Base-by-base conservation (phyloP, 2,113 vertebrate species). In the Phyllostomus hastatus region DNA sequence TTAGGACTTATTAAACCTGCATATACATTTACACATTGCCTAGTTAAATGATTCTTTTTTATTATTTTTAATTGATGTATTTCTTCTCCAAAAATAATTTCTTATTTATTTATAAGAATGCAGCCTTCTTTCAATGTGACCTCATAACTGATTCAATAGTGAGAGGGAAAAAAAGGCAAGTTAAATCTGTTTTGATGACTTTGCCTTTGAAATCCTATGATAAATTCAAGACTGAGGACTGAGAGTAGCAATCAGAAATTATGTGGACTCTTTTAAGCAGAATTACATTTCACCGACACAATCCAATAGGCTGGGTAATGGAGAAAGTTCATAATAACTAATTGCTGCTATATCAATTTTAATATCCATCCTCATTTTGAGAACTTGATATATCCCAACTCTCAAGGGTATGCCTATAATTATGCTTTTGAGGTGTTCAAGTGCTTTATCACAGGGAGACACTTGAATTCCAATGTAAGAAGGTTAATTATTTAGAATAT, bases 401-500 rank as follows among this genome's bases (percentile, higher is more conserved):
- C 97, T 97, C 95, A 94, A 95, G 94, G 89, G 91, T 95, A 95
- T 96, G 90, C 54, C 66, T 92, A 35, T 97, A 97, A 97, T 97
- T 98, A 98, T 31, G 83, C 86, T 97, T 97, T 97, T 95, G 96
- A 97, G 97, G 93, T 96, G 41, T 75, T 97, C 95, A 96, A 97
- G 94, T 94, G 79, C 88, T 96, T 97, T 98, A 96, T 97, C 96
- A 97, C 82, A 93, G 91, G 96, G 66, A 95, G 97, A 97, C 93
- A 94, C 94, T 98, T 98, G 96, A 98, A 97, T 91, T 97, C 86
- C 86, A 86, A 50, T 78, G 93, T 97, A 95, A 96, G 90, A 95
- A 97, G 97, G 97, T 98, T 98, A 98, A 97, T 97, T 97, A 97
- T 97, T 96, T 98, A 91, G 93, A 97, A 95, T 93, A 97, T 83